These are phyloP conservation scores for Beris morrisii DNA, from an alignment of 2,888 invertebrate species.

Conservation along the genomic window DNA sequence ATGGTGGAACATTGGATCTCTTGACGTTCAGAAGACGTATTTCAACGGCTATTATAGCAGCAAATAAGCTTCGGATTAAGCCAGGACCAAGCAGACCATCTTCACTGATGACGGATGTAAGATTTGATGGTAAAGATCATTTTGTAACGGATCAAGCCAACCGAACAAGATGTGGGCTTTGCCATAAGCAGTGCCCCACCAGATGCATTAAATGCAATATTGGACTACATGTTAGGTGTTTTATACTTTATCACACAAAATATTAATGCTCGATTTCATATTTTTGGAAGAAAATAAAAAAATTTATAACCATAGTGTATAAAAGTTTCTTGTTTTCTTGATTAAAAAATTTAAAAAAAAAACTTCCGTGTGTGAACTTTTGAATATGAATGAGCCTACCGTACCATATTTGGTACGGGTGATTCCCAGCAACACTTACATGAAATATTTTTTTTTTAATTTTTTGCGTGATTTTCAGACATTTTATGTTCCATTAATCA, in stretches of 20 bases:
- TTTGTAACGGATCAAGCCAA: not conserved
- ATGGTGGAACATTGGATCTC: not conserved
- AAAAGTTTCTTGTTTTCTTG: no score
- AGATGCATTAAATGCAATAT: constrained; percentile 1
- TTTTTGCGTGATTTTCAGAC: no score
- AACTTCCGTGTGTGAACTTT: no score
- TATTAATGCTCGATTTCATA: not conserved
- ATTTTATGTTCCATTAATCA: no score
- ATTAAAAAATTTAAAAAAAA: no score
- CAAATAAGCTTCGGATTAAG: no score
- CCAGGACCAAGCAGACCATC: not conserved
- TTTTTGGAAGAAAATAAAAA: no score
- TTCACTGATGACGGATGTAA: not conserved
- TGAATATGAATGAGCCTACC: no score
- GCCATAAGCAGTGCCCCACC: not conserved
- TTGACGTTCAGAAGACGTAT: not conserved
- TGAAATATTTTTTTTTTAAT: no score
- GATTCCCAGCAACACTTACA: no score
- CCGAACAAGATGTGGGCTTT: not conserved
- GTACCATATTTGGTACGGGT: no score
- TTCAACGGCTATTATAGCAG: not conserved
- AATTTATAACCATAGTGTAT: no score
- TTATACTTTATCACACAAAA: not conserved
- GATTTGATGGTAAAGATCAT: not conserved
- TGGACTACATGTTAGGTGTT: not conserved